Base-by-base conservation (phyloP, 2,797 vertebrate genomes). In the Oophaga sylvatica region DNA sequence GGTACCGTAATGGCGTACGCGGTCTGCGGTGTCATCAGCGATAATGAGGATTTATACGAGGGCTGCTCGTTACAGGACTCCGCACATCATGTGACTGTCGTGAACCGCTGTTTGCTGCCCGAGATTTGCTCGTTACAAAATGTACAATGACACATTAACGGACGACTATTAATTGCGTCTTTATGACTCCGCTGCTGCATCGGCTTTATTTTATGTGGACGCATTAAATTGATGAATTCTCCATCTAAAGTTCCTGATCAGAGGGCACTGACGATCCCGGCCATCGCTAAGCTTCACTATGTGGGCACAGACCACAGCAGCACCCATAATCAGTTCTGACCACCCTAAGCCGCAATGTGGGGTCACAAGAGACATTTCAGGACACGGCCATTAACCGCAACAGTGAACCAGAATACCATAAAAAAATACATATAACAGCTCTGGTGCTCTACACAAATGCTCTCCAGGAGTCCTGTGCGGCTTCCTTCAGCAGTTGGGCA, bases 141-240 rank as follows among this genome's bases (percentile, higher is more conserved):
- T 17, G 57, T 10, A 19, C 56, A 62, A 41, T 80, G 78, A 80
- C 75, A 77, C 75, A 26, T 77, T 77, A 77, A 77, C 6, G 45
- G n/a, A 56, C 48, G 22, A 77, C 75, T n/a, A 77, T 77, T 77
- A 77, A 77, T 77, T 77, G 45, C 11, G 75, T 19, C 75, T 77
- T 77, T 77, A 77, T 9, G 75, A 77, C 48, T 48, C 45, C 2
- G 11, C 22, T n/a, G 45, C 48, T n/a, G 45, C 48, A 56, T 22
- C 22, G 22, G 22, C 45, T 26, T 56, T 56, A 9, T 76, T 77
- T 77, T 77, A 77, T 77, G 75, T 26, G 45, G 48, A 26, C 6
- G 22, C 48, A 77, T 77, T 56, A 77, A 77, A 77, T 56, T 77
- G 75, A 77, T 77, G 75, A 77, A 77, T 77, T 77, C 12, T 56